A percentile compares a stretch with the other conserved stretches of the same genome.
These are phyloP conservation scores for Tetrax tetrax DNA, from an alignment of 2,113 vertebrate species.

Conservation along the genomic window DNA sequence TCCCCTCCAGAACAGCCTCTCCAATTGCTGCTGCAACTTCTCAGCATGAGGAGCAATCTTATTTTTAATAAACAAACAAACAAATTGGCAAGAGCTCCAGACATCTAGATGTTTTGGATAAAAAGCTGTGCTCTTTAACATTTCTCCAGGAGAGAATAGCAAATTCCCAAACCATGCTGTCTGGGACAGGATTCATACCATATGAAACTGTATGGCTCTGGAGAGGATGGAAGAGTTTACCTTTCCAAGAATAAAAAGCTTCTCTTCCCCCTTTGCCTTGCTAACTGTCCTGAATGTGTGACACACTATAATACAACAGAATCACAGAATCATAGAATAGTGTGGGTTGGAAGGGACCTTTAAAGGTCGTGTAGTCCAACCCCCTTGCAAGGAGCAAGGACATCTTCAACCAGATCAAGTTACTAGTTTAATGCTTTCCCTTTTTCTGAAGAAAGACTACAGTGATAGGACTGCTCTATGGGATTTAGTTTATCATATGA, in stretches of 20 bases:
- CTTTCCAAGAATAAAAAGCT: background rate
- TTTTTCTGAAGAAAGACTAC: background rate
- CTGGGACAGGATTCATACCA: background rate
- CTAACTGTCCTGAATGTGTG: background rate
- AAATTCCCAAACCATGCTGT: background rate
- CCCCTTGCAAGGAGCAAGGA: no score
- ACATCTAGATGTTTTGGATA: background rate
- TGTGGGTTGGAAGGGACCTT: no score
- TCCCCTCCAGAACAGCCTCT: background rate
- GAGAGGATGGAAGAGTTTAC: background rate
- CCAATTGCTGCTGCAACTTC: conserved; percentile 22
- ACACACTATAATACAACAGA: background rate
- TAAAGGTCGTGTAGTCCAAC: no score
- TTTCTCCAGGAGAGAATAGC: background rate
- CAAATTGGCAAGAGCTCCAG: conserved; percentile 25
- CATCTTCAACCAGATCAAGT: no score
- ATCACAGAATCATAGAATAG: no score
- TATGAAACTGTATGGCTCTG: background rate
- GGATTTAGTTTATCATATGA: background rate
- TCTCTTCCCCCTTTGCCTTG: background rate
- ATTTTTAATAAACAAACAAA: conserved; percentile 53
- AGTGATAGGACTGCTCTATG: background rate
- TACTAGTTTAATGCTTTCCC: background rate
- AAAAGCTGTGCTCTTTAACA: background rate
- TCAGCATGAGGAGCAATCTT: conserved; percentile 28